phyloP scores from a whole-genome alignment of 2,113 vertebrate species.

The Pterocles burchelli region DNA sequence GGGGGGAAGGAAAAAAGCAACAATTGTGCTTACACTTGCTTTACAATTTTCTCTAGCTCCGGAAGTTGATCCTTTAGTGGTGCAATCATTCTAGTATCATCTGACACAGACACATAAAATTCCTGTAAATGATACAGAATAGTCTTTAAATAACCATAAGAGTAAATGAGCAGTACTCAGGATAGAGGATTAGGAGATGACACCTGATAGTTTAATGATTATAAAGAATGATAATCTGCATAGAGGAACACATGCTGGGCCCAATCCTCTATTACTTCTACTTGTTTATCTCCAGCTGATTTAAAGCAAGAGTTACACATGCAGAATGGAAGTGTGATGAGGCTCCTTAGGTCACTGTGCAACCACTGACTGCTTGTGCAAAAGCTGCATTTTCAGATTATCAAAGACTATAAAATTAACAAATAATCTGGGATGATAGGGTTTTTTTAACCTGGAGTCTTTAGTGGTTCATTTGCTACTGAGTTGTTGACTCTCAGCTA shows the following conservation, averaged over 20 bases:
- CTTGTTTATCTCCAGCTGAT: conserved; percentile 50
- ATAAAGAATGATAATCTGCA: conserved; percentile 30
- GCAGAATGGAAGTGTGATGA: conserved; percentile 21
- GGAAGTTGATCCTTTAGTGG: conserved; percentile 89
- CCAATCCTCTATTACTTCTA: conserved; percentile 20
- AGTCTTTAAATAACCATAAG: conserved; percentile 62
- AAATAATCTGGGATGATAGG: not conserved
- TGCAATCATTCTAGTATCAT: conserved; percentile 86
- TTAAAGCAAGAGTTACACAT: conserved; percentile 2
- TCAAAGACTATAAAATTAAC: not conserved
- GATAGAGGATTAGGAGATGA: conserved; percentile 13
- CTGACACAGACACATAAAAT: conserved; percentile 89
- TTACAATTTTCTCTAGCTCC: conserved; percentile 88
- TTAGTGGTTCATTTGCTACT: not conserved
- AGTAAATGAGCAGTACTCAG: conserved; percentile 2
- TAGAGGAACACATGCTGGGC: conserved; percentile 27
- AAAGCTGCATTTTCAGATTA: not conserved
- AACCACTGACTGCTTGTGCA: not conserved
- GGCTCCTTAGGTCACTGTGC: not conserved
- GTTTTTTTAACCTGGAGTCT: not conserved
- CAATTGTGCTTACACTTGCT: conserved; percentile 85
- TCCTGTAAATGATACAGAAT: conserved; percentile 82
- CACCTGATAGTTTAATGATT: conserved; percentile 7
- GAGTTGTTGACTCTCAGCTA: not conserved
- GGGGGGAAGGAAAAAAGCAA: not conserved